Evolutionary conservation across 2,888 invertebrate species (phyloP).

Genomic region (Thereva unica): DNA sequence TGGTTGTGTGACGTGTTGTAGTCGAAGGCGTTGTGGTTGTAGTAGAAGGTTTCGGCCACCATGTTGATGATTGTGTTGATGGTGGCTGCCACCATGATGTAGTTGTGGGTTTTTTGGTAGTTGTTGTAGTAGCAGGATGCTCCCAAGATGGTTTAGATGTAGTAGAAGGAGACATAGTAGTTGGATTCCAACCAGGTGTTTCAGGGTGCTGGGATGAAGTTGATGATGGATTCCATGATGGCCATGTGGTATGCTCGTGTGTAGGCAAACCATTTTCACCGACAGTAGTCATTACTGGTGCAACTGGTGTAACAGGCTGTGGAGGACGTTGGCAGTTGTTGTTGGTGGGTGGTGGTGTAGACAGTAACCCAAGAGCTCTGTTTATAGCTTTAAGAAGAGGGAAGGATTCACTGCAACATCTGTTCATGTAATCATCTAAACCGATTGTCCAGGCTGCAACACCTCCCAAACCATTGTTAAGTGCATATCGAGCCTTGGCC

Average conservation of each 20-base stretch:
- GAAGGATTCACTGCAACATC: conserved; percentile 79
- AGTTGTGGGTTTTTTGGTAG: conserved; percentile 49
- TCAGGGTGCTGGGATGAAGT: conserved; percentile 46
- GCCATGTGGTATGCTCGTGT: conserved; percentile 53
- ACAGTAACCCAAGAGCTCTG: conserved; percentile 69
- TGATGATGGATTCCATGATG: conserved; percentile 48
- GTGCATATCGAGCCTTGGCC: conserved; percentile 76
- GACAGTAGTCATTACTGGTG: conserved; percentile 74
- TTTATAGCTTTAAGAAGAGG: conserved; percentile 79
- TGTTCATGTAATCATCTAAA: conserved; percentile 83
- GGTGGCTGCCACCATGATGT: conserved; percentile 56
- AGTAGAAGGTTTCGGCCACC: conserved; percentile 54
- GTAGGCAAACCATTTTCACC: conserved; percentile 62
- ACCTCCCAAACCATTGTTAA: conserved; percentile 74
- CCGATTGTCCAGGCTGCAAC: conserved; percentile 88
- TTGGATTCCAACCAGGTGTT: conserved; percentile 51
- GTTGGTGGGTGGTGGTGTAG: conserved; percentile 61
- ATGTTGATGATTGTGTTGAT: conserved; percentile 57
- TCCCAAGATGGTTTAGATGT: conserved; percentile 50
- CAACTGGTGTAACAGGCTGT: conserved; percentile 72
- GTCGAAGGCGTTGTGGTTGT: conserved; percentile 43
- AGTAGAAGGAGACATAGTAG: conserved; percentile 45
- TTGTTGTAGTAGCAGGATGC: conserved; percentile 51
- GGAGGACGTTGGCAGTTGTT: conserved; percentile 72
- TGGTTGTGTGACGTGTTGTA: conserved; percentile 41